Conservation (phyloP, 1,140 invertebrate species). For the Nasonia longicornis region DNA sequence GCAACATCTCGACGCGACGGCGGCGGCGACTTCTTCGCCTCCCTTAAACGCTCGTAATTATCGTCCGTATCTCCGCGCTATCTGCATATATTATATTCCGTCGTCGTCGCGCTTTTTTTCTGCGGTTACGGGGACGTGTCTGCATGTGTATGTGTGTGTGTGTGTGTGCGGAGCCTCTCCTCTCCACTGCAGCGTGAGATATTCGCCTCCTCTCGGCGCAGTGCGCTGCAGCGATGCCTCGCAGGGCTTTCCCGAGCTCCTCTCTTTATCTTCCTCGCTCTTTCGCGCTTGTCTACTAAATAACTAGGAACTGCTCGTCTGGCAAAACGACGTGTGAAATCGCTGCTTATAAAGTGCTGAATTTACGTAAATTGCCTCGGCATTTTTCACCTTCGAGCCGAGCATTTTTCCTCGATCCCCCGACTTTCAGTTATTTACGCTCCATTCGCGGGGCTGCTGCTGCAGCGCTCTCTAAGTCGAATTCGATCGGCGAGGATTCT, state of each 20-base stretch:
- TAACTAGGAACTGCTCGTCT: background rate
- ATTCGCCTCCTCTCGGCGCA: background rate
- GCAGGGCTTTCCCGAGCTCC: background rate
- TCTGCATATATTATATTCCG: constrained; percentile 56
- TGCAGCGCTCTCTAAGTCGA: background rate
- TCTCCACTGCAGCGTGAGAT: background rate
- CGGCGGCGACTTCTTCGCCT: constrained; percentile 39
- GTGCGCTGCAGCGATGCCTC: background rate
- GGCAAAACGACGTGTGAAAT: constrained; percentile 3
- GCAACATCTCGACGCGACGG: constrained; percentile 9
- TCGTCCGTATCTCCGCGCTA: constrained; percentile 56
- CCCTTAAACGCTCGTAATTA: constrained; percentile 63
- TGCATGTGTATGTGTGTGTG: no score
- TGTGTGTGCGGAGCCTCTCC: background rate
- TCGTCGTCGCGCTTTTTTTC: constrained; percentile 41
- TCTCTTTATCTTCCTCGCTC: constrained; percentile 1
- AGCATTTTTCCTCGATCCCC: background rate
- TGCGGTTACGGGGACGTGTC: background rate
- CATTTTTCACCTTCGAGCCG: background rate
- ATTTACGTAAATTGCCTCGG: background rate
- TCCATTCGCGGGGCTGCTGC: background rate
- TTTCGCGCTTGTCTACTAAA: constrained; percentile 2
- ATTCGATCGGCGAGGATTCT: background rate
- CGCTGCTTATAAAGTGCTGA: constrained; percentile 1
- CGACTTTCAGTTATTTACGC: background rate